A percentile compares a stretch with the other conserved stretches of the same genome.
Evolutionary conservation across 1,140 invertebrate species (phyloP).

Genomic region (Brachionus sp.): DNA sequence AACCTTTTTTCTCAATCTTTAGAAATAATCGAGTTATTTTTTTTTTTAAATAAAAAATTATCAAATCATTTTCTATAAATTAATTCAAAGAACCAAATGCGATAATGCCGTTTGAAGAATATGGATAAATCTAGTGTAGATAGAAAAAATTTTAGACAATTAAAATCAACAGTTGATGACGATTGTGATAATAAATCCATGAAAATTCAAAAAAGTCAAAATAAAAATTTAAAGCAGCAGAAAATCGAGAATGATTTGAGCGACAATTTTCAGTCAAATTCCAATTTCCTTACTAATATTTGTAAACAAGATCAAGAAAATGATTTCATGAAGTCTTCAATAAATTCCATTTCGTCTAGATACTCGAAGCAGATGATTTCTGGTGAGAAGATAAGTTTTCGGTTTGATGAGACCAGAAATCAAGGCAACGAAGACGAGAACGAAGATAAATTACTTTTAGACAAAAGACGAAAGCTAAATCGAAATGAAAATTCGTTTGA

Average conservation of each 20-base stretch:
- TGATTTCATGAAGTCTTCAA: conserved; percentile 25
- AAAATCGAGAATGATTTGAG: not conserved
- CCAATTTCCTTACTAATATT: not conserved
- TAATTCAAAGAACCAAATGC: not conserved
- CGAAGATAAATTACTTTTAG: not conserved
- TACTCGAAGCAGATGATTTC: not conserved
- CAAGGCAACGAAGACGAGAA: not conserved
- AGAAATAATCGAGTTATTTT: not conserved
- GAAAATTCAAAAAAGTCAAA: not conserved
- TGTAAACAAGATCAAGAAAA: not conserved
- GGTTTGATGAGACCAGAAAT: not conserved
- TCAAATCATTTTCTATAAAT: not conserved
- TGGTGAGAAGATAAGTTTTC: not conserved
- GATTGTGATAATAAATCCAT: not conserved
- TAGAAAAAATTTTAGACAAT: conserved; percentile 1
- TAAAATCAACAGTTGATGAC: conserved; percentile 14
- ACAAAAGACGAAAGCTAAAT: not conserved
- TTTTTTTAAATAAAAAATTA: not conserved
- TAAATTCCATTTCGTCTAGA: not conserved
- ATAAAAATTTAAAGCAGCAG: not conserved
- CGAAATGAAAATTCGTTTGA: not conserved
- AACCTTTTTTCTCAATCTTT: not conserved
- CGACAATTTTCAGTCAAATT: not conserved
- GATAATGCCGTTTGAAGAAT: conserved; percentile 26
- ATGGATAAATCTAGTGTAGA: conserved; percentile 7